Conservation (phyloP, 2,888 invertebrate genomes). For the Camptogramma bilineatum region DNA sequence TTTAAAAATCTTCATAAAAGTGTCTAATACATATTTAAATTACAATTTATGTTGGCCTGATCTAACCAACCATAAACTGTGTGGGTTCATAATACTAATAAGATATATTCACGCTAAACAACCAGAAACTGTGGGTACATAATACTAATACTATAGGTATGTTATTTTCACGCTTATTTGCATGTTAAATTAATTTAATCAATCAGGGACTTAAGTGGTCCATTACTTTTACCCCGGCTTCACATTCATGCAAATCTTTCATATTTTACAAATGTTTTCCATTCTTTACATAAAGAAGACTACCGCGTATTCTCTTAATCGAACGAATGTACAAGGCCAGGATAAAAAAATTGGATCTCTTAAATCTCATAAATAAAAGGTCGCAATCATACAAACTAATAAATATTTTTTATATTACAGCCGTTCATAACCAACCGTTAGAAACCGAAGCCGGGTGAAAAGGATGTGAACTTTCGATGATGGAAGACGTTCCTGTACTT, state of each 20-base stretch:
- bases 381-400: slow-evolving; percentile 10
- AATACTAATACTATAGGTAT: no score
- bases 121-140: not conserved
- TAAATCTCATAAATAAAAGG: not conserved
- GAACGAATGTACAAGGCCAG: not conserved
- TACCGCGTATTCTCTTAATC: no score
- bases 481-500: slow-evolving; percentile 17
- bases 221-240: not conserved
- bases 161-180: slow-evolving; percentile 42
- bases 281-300: no score
- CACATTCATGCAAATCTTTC: not conserved
- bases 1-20: no score
- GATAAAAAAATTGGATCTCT: slow-evolving; percentile 7
- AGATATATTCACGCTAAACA: slow-evolving; percentile 26
- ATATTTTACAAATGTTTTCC: no score
- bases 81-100: slow-evolving; percentile 3
- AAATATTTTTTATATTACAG: slow-evolving; percentile 53
- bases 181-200: slow-evolving; percentile 21
- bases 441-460: slow-evolving; percentile 38
- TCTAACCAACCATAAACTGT: not conserved
- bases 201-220: slow-evolving; percentile 22
- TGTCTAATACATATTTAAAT: no score
- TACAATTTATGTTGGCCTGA: not conserved
- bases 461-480: slow-evolving; percentile 10
- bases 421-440: slow-evolving; percentile 51